These are phyloP conservation scores for Platerodrilus igneus DNA, from an alignment of 2,888 invertebrate genomes.

Conservation along the genomic window DNA sequence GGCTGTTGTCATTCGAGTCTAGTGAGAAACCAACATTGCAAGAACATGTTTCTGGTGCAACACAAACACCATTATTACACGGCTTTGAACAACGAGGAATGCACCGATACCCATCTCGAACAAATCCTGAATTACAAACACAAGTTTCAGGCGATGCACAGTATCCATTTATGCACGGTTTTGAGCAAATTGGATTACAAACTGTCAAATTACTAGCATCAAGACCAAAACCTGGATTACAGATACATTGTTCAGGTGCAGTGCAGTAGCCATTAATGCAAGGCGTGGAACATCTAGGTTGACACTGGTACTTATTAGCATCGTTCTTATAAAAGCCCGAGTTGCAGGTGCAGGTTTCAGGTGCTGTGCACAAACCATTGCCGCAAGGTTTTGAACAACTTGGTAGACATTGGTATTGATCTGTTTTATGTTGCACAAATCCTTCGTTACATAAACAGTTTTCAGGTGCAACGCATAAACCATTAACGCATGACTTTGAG, in stretches of 20 bases:
- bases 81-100: slow-evolving; percentile 33
- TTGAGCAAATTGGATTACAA: slow-evolving; percentile 13
- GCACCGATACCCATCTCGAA: slow-evolving; percentile 8
- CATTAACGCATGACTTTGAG: background rate
- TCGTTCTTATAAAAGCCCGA: slow-evolving; percentile 3
- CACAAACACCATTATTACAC: slow-evolving; percentile 42
- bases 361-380: background rate
- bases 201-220: slow-evolving; percentile 4
- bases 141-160: slow-evolving; percentile 5
- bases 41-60: slow-evolving; percentile 42
- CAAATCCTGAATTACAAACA: slow-evolving; percentile 1
- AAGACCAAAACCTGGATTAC: slow-evolving; percentile 1
- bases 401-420: slow-evolving; percentile 6
- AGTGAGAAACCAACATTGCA: slow-evolving; percentile 35
- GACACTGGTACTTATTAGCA: slow-evolving; percentile 4
- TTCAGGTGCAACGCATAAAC: background rate
- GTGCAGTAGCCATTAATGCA: background rate
- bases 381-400: slow-evolving; percentile 6
- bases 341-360: background rate
- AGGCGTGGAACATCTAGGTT: background rate
- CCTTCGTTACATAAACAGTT: slow-evolving; percentile 8
- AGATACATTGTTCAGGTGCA: background rate
- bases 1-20: slow-evolving; percentile 1
- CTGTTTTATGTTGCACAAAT: background rate
- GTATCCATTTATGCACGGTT: slow-evolving; percentile 9